Evolutionary conservation across 2,888 invertebrate genomes (phyloP), one percentile per base, ranked within the genome.

Genomic region (Penaeus monodon): DNA sequence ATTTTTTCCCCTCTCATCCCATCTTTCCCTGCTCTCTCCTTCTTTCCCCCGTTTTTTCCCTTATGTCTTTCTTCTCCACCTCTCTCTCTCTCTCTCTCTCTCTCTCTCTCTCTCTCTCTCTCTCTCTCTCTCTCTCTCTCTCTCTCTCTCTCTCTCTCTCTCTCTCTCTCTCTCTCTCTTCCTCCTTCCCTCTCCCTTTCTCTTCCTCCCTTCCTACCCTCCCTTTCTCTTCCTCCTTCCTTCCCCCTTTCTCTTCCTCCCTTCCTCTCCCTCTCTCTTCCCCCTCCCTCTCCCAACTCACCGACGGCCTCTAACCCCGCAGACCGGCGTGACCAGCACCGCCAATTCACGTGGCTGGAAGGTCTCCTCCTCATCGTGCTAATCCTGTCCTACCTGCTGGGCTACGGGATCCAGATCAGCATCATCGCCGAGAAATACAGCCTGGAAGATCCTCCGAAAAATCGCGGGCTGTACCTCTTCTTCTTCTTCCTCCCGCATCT

Each of bases 271-370:
- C 29, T 4, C n/a, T 70, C 70, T 22, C 70, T 22, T 24, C 70
- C 24, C 22, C 24, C 17, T 22, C n/a, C 24, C 20, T 22, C 70
- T n/a, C 70, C n/a, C 70, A 70, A 24, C 22, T 2, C 70, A 44
- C n/a, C 70, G 12, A 68, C 22, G 10, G 22, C 27, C 8, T 33
- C 38, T 22, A 3, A 14, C 38, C 24, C 49, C 49, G 44, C 44
- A 70, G 81, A 29, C 81, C 70, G 49, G 57, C 57, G 68, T 68
- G 49, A 49, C 68, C 10, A 70, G 49, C 44, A 76, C 76, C 76
- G 20, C 38, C 88, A 88, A 84, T 88, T 81, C 86, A 88, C 88
- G n/a, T 88, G 88, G 88, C 29, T 84, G 68, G 88, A 88, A 73
- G 44, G 20, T 17, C 24, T 86, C n/a, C 84, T 80, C 76, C 63